A percentile compares a stretch with the other conserved stretches of the same genome.
Conservation (phyloP, 2,888 invertebrate species). For the Leucania comma region DNA sequence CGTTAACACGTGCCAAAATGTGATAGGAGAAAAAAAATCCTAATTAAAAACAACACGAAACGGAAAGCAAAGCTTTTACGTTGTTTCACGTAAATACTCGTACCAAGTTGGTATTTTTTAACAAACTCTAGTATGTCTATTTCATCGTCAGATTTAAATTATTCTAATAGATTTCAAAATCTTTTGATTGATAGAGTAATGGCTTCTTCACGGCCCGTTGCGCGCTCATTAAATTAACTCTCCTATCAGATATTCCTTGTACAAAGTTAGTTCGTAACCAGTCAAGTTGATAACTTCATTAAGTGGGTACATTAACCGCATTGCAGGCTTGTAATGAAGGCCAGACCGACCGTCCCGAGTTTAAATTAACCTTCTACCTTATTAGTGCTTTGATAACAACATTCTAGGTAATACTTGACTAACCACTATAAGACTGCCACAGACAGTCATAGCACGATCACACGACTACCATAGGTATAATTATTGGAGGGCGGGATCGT, state of each 20-base stretch:
- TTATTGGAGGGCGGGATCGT: too few relatives aligned
- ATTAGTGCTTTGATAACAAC: not conserved
- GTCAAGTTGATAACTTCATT: constrained; percentile 32
- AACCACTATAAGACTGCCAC: not conserved
- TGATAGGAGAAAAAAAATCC: too few relatives aligned
- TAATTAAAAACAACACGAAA: not conserved
- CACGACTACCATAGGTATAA: too few relatives aligned
- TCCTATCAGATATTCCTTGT: not conserved
- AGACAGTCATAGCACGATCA: too few relatives aligned
- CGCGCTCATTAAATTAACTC: not conserved
- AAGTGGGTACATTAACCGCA: constrained; percentile 34
- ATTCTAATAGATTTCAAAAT: too few relatives aligned
- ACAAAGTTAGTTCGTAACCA: not conserved
- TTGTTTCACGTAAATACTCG: not conserved
- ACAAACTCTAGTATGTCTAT: not conserved
- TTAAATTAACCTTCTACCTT: constrained; percentile 8
- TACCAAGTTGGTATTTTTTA: not conserved
- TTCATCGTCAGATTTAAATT: not conserved
- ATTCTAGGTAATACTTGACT: not conserved
- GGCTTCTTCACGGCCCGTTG: not conserved
- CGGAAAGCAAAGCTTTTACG: not conserved
- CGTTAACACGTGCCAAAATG: not conserved
- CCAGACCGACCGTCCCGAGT: constrained; percentile 1
- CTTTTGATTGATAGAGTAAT: too few relatives aligned
- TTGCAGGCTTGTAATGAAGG: constrained; percentile 30